These are phyloP conservation scores for Acropora yongei DNA, from an alignment of 64 coral and sea anemone genomes.

Conservation along the genomic window DNA sequence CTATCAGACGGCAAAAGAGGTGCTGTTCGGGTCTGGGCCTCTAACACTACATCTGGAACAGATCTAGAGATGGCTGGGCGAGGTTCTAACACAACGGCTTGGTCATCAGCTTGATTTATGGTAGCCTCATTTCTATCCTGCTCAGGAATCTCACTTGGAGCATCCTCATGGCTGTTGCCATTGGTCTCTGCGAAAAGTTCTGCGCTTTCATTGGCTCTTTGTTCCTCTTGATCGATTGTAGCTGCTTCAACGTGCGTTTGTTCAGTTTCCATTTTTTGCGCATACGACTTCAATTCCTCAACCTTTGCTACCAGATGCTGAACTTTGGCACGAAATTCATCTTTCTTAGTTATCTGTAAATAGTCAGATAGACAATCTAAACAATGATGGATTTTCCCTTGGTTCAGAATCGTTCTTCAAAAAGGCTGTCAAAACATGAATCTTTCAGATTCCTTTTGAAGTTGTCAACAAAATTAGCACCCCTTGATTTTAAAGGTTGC, in stretches of 20 bases:
- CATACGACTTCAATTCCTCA: conserved; percentile 44
- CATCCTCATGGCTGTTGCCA: background rate
- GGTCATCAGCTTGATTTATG: background rate
- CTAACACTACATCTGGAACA: background rate
- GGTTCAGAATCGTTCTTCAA: too few relatives aligned
- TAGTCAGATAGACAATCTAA: background rate
- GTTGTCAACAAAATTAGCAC: too few relatives aligned
- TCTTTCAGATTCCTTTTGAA: too few relatives aligned
- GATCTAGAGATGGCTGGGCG: background rate
- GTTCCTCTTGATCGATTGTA: background rate
- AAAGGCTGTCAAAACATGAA: too few relatives aligned
- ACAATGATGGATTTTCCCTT: too few relatives aligned
- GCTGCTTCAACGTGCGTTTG: conserved; percentile 3
- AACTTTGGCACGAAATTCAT: conserved; percentile 58
- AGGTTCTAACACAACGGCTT: background rate
- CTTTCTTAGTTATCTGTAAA: conserved; percentile 63
- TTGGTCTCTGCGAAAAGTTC: background rate
- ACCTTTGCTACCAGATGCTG: conserved; percentile 64
- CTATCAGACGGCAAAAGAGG: background rate
- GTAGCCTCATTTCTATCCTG: background rate
- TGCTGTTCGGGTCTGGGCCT: background rate
- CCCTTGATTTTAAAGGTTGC: too few relatives aligned
- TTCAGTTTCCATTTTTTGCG: conserved; percentile 54
- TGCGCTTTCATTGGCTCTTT: background rate
- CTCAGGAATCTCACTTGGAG: background rate